These are phyloP conservation scores for Drosophila bocki DNA, from an alignment of 1,140 invertebrate genomes.

Conservation along the genomic window DNA sequence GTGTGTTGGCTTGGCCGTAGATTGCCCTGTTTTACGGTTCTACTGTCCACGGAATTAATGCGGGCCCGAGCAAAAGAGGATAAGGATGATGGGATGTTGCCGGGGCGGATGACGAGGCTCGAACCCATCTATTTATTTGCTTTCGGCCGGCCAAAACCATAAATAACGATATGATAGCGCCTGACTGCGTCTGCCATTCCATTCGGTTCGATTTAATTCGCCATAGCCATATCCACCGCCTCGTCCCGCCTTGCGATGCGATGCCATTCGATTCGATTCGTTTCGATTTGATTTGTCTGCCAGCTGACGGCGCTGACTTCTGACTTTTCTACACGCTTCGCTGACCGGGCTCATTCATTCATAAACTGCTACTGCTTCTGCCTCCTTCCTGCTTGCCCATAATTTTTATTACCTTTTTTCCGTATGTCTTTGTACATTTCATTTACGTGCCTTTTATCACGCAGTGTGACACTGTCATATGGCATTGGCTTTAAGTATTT, in stretches of 20 bases:
- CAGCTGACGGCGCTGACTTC: conserved; percentile 40
- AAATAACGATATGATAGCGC: conserved; percentile 73
- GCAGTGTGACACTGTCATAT: conserved; percentile 29
- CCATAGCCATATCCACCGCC: conserved; percentile 1
- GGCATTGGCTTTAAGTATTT: conserved; percentile 53
- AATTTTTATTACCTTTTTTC: conserved; percentile 24
- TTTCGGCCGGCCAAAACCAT: conserved; percentile 58
- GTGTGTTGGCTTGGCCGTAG: conserved; percentile 32
- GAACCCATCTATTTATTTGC: conserved; percentile 64
- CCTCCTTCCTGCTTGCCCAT: conserved; percentile 10
- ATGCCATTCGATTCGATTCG: conserved; percentile 26
- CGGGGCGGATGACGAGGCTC: conserved; percentile 33
- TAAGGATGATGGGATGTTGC: conserved; percentile 15
- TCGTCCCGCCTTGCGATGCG: not conserved
- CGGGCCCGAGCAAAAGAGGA: conserved; percentile 14
- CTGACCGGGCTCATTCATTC: conserved; percentile 56
- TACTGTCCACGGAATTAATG: conserved; percentile 20
- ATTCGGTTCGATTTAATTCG: conserved; percentile 44
- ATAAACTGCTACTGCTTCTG: conserved; percentile 52
- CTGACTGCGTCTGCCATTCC: conserved; percentile 55
- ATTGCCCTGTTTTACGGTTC: conserved; percentile 34
- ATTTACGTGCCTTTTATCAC: conserved; percentile 67
- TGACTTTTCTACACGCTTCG: conserved; percentile 48
- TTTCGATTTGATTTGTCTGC: conserved; percentile 45
- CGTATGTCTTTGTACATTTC: conserved; percentile 19